Percentiles rank a stretch among this genome's conserved stretches.
Evolutionary conservation across 2,113 vertebrate species (phyloP).

Genomic region (Amazona vittata): DNA sequence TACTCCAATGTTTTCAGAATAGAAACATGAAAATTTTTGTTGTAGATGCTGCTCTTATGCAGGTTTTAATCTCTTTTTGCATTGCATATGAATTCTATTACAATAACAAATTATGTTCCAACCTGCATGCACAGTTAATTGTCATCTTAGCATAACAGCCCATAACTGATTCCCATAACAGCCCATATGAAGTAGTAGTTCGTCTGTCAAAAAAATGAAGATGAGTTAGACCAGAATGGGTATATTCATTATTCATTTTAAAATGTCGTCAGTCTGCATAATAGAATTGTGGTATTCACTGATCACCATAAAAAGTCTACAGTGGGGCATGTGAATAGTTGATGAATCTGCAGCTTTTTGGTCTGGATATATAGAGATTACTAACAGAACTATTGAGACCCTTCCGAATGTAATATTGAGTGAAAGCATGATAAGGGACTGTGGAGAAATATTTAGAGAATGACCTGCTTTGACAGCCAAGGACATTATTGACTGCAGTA

Average conservation of each 20-base stretch:
- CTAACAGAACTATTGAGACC: background rate
- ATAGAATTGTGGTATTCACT: background rate
- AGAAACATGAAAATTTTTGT: background rate
- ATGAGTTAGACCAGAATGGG: background rate
- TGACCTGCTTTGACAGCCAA: background rate
- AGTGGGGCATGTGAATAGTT: background rate
- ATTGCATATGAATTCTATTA: background rate
- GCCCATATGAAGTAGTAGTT: background rate
- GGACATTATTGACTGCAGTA: background rate
- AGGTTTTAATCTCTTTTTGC: background rate
- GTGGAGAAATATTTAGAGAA: background rate
- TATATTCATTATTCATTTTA: background rate
- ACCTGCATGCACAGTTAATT: background rate
- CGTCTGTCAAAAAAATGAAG: background rate
- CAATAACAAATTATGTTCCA: background rate
- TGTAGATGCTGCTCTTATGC: background rate
- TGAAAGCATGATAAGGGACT: background rate
- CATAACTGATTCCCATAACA: background rate
- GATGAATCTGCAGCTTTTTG: background rate
- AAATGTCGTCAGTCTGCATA: background rate
- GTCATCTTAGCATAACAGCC: background rate
- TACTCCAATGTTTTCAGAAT: background rate
- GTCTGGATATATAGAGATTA: background rate
- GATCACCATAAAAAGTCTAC: background rate
- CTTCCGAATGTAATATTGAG: background rate